Percentiles rank a stretch among this genome's conserved stretches.
phyloP scores from a whole-genome alignment of 2,888 invertebrate species.

The Lepidonotus clava region DNA sequence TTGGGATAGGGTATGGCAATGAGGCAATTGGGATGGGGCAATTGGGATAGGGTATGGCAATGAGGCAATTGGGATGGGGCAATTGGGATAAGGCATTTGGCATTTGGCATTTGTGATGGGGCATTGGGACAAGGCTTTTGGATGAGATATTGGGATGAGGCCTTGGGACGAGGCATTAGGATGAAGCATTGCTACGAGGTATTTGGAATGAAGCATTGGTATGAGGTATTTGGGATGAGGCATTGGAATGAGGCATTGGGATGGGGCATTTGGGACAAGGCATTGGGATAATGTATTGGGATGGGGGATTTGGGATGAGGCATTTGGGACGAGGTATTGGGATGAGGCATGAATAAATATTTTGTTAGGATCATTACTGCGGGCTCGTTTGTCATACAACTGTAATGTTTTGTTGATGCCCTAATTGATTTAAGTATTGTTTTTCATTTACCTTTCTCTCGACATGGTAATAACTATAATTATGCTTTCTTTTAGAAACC shows the following conservation, averaged over 20 bases:
- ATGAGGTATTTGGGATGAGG: not conserved
- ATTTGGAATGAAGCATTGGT: not conserved
- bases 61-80: not conserved
- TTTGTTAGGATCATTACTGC: too few relatives aligned
- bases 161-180: not conserved
- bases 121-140: not conserved
- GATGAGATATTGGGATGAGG: not conserved
- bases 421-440: too few relatives aligned
- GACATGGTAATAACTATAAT: too few relatives aligned
- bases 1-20: too few relatives aligned
- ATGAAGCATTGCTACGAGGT: not conserved
- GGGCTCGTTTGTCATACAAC: too few relatives aligned
- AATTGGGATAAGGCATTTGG: not conserved
- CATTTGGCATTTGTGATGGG: not conserved
- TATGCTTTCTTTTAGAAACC: too few relatives aligned
- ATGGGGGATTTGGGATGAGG: not conserved
- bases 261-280: not conserved
- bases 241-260: not conserved
- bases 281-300: not conserved
- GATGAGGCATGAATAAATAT: too few relatives aligned
- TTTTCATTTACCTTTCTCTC: too few relatives aligned
- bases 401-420: too few relatives aligned
- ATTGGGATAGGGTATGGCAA: too few relatives aligned
- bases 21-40: not conserved
- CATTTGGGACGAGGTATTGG: not conserved